Conservation (phyloP, 2,797 vertebrate species). For the Luscinia luscinia region DNA sequence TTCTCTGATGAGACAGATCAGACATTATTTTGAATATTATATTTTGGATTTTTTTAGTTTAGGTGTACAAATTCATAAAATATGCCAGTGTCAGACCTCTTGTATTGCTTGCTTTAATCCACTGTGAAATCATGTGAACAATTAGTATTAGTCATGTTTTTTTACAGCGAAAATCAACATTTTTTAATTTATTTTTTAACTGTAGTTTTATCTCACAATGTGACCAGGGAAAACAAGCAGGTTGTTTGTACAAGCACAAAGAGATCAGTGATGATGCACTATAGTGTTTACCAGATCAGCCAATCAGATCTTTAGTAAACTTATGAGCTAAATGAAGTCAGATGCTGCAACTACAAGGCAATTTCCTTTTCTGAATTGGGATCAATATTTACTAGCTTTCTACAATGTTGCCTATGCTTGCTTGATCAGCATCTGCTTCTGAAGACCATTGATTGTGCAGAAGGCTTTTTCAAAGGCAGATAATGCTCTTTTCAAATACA, state of each 20-base stretch:
- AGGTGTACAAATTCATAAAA: neutral
- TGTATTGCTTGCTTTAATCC: neutral
- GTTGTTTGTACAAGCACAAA: neutral
- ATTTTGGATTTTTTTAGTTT: neutral
- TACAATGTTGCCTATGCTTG: conserved; percentile 73
- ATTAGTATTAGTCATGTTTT: neutral
- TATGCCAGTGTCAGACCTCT: neutral
- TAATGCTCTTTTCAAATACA: conserved; percentile 82
- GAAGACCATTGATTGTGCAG: conserved; percentile 84
- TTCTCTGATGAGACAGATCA: neutral
- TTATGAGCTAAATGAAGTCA: conserved; percentile 21
- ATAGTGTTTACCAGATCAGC: neutral
- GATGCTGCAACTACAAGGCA: conserved; percentile 65
- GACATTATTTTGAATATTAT: neutral
- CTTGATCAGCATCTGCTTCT: conserved; percentile 86
- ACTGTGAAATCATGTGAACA: neutral
- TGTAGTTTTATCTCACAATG: neutral
- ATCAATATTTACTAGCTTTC: conserved; percentile 84
- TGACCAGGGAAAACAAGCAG: neutral
- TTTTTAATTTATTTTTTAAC: neutral
- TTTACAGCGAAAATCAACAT: neutral
- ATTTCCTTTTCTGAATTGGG: conserved; percentile 77
- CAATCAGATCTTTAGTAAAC: neutral
- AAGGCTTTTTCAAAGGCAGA: conserved; percentile 79
- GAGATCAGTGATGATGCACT: neutral